phyloP scores from a whole-genome alignment of 2,797 vertebrate species.

The Fringilla coelebs region DNA sequence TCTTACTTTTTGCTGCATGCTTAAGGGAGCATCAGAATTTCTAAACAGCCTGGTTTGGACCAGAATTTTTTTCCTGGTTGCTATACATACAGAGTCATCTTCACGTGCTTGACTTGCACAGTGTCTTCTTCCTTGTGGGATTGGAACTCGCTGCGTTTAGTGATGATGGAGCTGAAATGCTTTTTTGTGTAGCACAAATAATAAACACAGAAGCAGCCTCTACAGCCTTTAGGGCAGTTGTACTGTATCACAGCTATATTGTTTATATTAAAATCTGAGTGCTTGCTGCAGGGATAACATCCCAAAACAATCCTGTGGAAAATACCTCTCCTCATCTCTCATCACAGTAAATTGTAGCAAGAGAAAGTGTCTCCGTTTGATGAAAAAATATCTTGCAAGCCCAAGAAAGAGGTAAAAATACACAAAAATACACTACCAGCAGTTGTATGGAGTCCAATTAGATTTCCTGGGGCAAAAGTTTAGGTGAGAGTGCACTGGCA shows the following conservation, averaged over 20 bases:
- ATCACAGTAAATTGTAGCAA: neutral
- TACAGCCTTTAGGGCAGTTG: neutral
- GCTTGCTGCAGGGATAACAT: neutral
- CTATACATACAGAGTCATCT: neutral
- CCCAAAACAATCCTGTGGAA: neutral
- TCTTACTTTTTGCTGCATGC: neutral
- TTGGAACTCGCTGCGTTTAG: neutral
- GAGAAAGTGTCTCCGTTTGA: neutral
- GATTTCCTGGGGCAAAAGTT: neutral
- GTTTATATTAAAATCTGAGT: neutral
- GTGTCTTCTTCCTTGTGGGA: neutral
- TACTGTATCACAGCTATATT: neutral
- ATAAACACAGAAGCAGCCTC: neutral
- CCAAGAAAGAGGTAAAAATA: neutral
- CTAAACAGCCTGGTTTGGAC: neutral
- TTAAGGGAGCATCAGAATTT: neutral
- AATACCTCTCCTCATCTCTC: neutral
- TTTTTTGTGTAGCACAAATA: neutral
- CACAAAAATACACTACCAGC: neutral
- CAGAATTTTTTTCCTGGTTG: neutral
- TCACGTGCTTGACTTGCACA: neutral
- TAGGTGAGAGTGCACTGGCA: neutral
- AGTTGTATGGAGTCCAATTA: neutral
- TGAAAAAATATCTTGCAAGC: neutral
- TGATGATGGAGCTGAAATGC: neutral